Evolutionary conservation across 2,888 invertebrate species (phyloP).

Genomic region (Ptychoptera contaminata): DNA sequence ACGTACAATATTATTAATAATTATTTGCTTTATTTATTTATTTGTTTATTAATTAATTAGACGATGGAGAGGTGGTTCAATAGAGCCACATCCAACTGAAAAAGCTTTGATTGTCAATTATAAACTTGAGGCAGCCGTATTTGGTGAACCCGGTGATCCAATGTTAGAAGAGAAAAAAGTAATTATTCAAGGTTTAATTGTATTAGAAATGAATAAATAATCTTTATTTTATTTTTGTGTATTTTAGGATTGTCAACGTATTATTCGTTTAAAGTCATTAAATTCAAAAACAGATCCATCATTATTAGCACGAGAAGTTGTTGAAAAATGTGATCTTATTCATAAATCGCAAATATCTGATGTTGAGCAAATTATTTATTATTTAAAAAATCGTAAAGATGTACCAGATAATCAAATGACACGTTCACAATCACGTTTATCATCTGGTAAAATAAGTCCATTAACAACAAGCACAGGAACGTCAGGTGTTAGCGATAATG

Average conservation of each 20-base stretch:
- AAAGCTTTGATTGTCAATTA: constrained; percentile 76
- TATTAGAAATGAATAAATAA: background rate
- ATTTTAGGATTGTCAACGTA: constrained; percentile 57
- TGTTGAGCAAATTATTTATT: constrained; percentile 76
- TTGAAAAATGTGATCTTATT: constrained; percentile 72
- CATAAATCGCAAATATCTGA: constrained; percentile 66
- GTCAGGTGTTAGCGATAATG: constrained; percentile 43
- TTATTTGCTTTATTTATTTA: background rate
- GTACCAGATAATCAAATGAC: constrained; percentile 22
- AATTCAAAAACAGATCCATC: constrained; percentile 65
- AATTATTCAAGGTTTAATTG: constrained; percentile 12
- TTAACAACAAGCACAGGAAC: constrained; percentile 10
- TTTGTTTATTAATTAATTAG: constrained; percentile 26
- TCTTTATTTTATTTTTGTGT: constrained; percentile 1
- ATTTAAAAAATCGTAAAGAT: constrained; percentile 64
- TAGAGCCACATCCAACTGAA: constrained; percentile 81
- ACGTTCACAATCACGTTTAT: constrained; percentile 1
- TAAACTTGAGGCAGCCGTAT: constrained; percentile 71
- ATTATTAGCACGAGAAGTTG: constrained; percentile 64
- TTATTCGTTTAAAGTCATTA: constrained; percentile 66
- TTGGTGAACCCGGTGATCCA: constrained; percentile 62
- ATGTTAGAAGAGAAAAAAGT: constrained; percentile 73
- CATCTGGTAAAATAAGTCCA: constrained; percentile 1
- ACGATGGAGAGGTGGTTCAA: constrained; percentile 56
- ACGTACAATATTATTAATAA: background rate